Percentiles rank a stretch among this genome's conserved stretches.
These are phyloP conservation scores for Limnodromus scolopaceus DNA, from an alignment of 2,797 vertebrate genomes.

Conservation along the genomic window DNA sequence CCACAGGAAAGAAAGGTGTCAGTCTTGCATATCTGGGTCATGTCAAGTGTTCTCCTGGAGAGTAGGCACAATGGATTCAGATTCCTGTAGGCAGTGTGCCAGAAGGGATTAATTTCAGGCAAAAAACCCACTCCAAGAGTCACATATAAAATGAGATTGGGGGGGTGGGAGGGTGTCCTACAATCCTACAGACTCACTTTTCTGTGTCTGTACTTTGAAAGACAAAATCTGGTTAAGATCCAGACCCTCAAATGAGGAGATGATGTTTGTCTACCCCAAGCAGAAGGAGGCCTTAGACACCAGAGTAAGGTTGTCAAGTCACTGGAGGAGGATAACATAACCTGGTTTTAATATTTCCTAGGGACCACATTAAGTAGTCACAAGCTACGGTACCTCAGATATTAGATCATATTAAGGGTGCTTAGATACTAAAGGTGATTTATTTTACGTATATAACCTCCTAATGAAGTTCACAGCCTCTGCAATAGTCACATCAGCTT, in stretches of 20 bases:
- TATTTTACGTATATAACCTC: neutral
- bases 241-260: neutral
- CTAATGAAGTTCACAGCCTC: neutral
- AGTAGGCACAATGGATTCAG: neutral
- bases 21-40: neutral
- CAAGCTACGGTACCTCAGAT: neutral
- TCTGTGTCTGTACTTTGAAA: neutral
- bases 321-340: neutral
- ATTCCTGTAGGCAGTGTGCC: neutral
- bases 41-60: neutral
- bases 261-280: neutral
- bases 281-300: neutral
- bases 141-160: neutral
- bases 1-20: neutral
- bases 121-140: rapidly evolving
- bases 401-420: neutral
- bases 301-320: neutral
- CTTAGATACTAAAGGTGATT: neutral
- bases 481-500: neutral
- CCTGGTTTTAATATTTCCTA: neutral
- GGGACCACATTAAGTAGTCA: neutral
- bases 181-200: neutral
- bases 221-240: neutral
- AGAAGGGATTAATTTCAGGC: neutral
- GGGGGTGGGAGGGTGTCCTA: rapidly evolving